phyloP scores from a whole-genome alignment of 1,140 invertebrate species.

The Heterodera schachtii region DNA sequence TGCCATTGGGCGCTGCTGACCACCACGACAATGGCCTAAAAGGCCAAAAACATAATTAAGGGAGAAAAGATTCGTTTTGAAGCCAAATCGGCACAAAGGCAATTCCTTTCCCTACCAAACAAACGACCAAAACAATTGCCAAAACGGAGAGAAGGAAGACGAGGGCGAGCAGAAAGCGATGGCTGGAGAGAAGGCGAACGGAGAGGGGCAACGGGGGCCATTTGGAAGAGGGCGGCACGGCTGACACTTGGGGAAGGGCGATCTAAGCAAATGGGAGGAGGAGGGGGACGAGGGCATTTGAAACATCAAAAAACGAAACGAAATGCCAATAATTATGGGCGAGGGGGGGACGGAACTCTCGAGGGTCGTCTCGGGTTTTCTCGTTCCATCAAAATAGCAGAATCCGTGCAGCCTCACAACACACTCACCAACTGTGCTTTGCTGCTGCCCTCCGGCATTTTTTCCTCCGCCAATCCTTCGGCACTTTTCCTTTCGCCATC shows the following conservation, averaged over 20 bases:
- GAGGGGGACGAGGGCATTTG: too few relatives aligned
- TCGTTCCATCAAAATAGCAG: too few relatives aligned
- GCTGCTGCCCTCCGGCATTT: background rate
- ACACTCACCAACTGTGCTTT: background rate
- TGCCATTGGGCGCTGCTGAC: constrained; percentile 23
- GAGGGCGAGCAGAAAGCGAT: constrained; percentile 31
- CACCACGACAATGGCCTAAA: constrained; percentile 5
- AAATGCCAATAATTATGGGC: background rate
- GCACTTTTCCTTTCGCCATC: background rate
- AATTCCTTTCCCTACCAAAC: background rate
- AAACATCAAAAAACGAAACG: too few relatives aligned
- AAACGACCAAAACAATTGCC: constrained; percentile 33
- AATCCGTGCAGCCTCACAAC: too few relatives aligned
- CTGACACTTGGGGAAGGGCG: background rate
- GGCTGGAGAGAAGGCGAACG: constrained; percentile 15
- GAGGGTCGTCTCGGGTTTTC: too few relatives aligned
- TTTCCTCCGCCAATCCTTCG: background rate
- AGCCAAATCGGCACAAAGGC: too few relatives aligned
- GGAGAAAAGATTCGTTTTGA: constrained; percentile 6
- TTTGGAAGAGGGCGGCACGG: constrained; percentile 6
- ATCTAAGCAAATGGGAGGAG: constrained; percentile 9
- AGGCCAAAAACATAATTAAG: too few relatives aligned
- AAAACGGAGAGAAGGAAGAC: constrained; percentile 30
- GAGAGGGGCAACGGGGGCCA: background rate
- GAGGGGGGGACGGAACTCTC: too few relatives aligned